A percentile compares a stretch with the other conserved stretches of the same genome.
These are phyloP conservation scores for Monoplex corrugatus DNA, from an alignment of 2,888 invertebrate species.

Conservation along the genomic window DNA sequence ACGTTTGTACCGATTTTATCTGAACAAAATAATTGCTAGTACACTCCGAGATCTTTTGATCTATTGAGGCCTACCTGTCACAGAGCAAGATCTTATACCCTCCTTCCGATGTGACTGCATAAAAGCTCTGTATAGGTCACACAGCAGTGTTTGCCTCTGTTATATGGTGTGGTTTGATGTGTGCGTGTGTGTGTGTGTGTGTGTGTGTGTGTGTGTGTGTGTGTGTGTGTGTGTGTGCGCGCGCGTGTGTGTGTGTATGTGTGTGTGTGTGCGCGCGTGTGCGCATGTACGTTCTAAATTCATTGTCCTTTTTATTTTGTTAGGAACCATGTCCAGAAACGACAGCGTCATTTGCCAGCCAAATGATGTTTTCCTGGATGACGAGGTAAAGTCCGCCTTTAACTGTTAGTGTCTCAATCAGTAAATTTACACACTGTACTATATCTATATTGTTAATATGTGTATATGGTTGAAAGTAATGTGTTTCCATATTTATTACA, in stretches of 20 bases:
- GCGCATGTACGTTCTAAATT: constrained; percentile 32
- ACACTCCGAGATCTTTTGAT: too few species aligned
- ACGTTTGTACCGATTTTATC: too few species aligned
- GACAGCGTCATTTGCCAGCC: constrained; percentile 79
- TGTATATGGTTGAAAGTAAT: too few species aligned
- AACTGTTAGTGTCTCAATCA: not conserved
- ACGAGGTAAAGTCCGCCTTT: constrained; percentile 66
- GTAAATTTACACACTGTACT: not conserved
- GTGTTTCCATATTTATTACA: too few species aligned
- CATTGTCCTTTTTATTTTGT: constrained; percentile 3
- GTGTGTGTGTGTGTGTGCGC: constrained; percentile 1
- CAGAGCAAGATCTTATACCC: too few species aligned
- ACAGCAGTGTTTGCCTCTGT: too few species aligned
- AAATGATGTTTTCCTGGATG: constrained; percentile 80
- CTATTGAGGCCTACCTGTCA: too few species aligned
- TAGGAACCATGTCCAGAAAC: constrained; percentile 79
- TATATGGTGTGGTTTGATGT: not conserved
- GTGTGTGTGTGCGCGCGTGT: constrained; percentile 23
- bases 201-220: constrained; percentile 23
- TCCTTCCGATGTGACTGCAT: too few species aligned
- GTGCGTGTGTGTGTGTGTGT: not conserved
- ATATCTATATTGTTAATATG: not conserved
- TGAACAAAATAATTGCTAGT: too few species aligned
- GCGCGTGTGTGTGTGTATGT: constrained; percentile 39
- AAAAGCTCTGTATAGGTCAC: too few species aligned